A percentile compares a stretch with the other conserved stretches of the same genome.
phyloP scores from a whole-genome alignment of 1,140 invertebrate genomes.

The Olivierus martensii region DNA sequence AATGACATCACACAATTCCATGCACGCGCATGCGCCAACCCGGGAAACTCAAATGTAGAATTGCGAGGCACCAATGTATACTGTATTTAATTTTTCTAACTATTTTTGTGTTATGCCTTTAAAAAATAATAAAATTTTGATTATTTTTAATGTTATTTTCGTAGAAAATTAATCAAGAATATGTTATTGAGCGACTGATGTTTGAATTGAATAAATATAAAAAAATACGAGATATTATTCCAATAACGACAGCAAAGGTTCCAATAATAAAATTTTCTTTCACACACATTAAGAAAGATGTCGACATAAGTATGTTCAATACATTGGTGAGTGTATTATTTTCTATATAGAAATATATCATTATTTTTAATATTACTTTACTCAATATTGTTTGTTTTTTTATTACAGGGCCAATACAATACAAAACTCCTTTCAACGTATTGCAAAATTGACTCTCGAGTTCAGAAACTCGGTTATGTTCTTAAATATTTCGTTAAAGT shows the following conservation, averaged over 20 bases:
- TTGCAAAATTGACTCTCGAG: slow-evolving; percentile 36
- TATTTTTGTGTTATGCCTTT: no score
- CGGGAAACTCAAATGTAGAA: no score
- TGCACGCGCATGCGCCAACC: no score
- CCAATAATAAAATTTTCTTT: slow-evolving; percentile 45
- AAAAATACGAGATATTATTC: slow-evolving; percentile 25
- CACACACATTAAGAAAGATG: slow-evolving; percentile 31
- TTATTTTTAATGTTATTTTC: no score
- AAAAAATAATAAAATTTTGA: no score
- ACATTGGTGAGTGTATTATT: slow-evolving; percentile 28
- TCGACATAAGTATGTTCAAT: slow-evolving; percentile 45
- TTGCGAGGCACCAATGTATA: no score
- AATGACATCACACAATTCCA: no score
- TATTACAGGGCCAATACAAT: slow-evolving; percentile 35
- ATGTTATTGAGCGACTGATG: no score
- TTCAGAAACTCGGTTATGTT: slow-evolving; percentile 37
- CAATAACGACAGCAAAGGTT: slow-evolving; percentile 45
- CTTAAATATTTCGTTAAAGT: slow-evolving; percentile 43
- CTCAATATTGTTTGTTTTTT: not conserved
- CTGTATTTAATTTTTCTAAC: no score
- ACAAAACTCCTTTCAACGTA: slow-evolving; percentile 38
- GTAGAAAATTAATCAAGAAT: no score
- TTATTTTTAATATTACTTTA: not conserved
- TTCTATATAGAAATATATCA: not conserved
- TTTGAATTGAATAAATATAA: no score